Base-by-base conservation (phyloP, 2,888 invertebrate genomes). In the Mesoligia furuncula region DNA sequence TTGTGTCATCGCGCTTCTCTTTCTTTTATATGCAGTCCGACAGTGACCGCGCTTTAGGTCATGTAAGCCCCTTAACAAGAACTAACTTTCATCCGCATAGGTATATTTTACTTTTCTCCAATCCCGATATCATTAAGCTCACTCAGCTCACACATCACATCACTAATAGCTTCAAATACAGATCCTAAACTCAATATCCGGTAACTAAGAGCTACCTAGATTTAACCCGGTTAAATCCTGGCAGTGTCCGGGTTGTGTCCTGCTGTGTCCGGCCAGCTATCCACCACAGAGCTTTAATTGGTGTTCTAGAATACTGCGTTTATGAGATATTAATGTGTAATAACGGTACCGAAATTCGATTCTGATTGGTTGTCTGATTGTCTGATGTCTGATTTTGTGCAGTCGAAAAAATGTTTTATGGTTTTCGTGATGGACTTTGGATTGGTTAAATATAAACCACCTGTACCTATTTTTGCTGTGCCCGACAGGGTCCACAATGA, bases 281-380 rank as follows among this genome's bases (percentile, higher is more conserved):
- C 27, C 31, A 70, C 88, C 88, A 75, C 87, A 84, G 75, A 78
- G 81, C 80, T 85, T 89, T 87, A 89, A 90, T 89, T 89, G 88
- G 76, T 81, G 85, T 69, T 57, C 71, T 70, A 75, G 48, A 61
- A 68, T 75, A 64, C 51, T 83, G n/a, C 39, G 15, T 61, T 70
- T 80, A 68, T 48, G 48, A 36, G 39, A 36, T 62, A 69, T 36
- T 73, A 24, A 15, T 54, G 31, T 75, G 31, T 75, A 70, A 75
- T 74, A 72, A 81, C 73, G 51, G 82, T 68, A 39, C 75, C 39
- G 39, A 68, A 42, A 64, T 62, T 36, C 31, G 13, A 8, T 36
- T 45, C 15, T 36, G 36, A 77, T 71, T 71, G 51, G 24, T 17
- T 54, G 61, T n/a, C n/a, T n/a, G n/a, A n/a, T n/a, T n/a, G n/a